Evolutionary conservation across 2,797 vertebrate species (phyloP), one percentile per base, ranked within the genome.

Genomic region (Euthynnus affinis): DNA sequence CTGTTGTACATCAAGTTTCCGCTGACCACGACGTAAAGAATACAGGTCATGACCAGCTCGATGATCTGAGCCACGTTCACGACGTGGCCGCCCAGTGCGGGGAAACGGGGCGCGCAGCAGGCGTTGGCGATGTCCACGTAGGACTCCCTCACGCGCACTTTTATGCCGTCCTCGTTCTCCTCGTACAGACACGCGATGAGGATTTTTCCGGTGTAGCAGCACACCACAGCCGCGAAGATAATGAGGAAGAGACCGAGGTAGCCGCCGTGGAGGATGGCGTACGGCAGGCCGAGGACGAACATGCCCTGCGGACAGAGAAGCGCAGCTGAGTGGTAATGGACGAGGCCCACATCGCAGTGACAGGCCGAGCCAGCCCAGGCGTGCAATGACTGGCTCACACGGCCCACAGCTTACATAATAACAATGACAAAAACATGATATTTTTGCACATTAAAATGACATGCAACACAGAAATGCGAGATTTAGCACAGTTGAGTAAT

Each of bases 131-230:
- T 96, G 94, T 98, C 97, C 91, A 98, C 97, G 37, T 99, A 99
- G 22, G 98, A 96, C 95, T 98, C 97, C 90, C 97, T 95, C 85
- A 98, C 97, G 69, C 98, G 96, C 87, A 98, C 97, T 85, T 94
- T 94, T 71, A 96, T 93, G 76, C 98, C 98, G 34, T 97, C 97
- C 91, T 98, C 97, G 75, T 99, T 97, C 86, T 99, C 98, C 88
- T 99, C 98, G 6, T 99, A 99, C 65, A 99, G 95, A 92, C 98
- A 99, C 25, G 96, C 95, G 88, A 99, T 98, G 73, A 99, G 96
- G 90, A 98, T 98, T 91, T 99, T 99, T 46, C 98, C 98, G 3
- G 98, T 98, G 92, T 99, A 99, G 95, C 98, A 99, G 95, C 98
- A 99, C 79, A 98, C 97, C 78, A 97, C 97, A 0, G 98, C 98